Percentiles rank a stretch among this genome's conserved stretches.
phyloP scores from a whole-genome alignment of 2,113 vertebrate genomes.

The Camelus bactrianus region DNA sequence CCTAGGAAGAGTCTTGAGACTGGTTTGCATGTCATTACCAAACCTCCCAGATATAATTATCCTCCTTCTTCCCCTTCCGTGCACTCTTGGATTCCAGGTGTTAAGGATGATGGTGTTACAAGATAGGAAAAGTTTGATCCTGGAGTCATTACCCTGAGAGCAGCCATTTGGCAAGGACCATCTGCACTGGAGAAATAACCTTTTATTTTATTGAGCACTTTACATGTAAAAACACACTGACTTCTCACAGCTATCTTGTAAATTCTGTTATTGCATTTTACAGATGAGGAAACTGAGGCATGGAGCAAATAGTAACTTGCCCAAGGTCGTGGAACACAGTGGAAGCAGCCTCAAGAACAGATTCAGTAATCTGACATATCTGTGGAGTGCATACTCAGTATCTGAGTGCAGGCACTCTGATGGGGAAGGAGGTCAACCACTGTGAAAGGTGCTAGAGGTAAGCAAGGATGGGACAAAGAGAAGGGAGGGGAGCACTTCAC shows the following conservation, averaged over 20 bases:
- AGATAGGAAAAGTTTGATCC: background rate
- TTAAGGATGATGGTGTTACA: background rate
- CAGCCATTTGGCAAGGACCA: background rate
- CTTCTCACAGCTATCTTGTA: background rate
- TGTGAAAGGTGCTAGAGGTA: background rate
- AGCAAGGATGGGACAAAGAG: background rate
- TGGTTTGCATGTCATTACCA: background rate
- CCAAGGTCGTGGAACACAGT: background rate
- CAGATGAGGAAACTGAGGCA: background rate
- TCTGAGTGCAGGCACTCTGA: background rate
- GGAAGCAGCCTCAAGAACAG: background rate
- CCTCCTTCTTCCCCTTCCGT: background rate
- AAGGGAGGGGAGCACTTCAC: background rate
- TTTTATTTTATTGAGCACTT: constrained; percentile 21
- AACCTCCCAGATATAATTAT: background rate
- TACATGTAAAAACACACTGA: background rate
- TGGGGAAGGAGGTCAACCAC: background rate
- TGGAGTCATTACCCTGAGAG: background rate
- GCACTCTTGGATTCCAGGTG: background rate
- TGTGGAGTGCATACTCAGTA: background rate
- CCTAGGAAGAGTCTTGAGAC: background rate
- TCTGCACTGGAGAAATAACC: background rate
- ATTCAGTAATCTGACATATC: background rate
- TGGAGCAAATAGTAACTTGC: background rate
- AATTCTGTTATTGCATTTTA: background rate